A percentile compares a stretch with the other conserved stretches of the same genome.
Evolutionary conservation across 2,888 invertebrate genomes (phyloP).

Genomic region (Diabrotica balteata): DNA sequence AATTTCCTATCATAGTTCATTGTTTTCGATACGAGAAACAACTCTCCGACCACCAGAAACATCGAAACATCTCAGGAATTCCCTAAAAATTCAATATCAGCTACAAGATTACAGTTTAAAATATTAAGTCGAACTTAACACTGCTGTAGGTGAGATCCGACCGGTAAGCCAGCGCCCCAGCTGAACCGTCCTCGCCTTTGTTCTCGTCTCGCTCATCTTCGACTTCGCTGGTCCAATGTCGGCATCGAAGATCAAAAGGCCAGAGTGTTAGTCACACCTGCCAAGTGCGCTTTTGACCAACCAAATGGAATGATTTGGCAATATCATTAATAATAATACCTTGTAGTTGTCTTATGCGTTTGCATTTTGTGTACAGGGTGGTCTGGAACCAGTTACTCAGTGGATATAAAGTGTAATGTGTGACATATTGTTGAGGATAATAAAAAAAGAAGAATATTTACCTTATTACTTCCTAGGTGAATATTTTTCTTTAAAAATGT

Average conservation of each 20-base stretch:
- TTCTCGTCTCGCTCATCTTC: conserved; percentile 7
- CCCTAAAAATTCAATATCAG: conserved; percentile 54
- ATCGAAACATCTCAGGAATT: conserved; percentile 43
- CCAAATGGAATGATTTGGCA: conserved; percentile 59
- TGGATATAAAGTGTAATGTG: neutral
- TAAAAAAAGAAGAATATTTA: neutral
- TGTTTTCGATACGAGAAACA: conserved; percentile 1
- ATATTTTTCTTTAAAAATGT: too few species aligned
- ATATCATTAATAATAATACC: conserved; percentile 57
- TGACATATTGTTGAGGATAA: conserved; percentile 4
- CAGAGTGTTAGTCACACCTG: conserved; percentile 61
- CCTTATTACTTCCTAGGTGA: neutral
- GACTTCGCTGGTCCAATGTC: conserved; percentile 52
- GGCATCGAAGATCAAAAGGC: conserved; percentile 56
- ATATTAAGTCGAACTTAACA: conserved; percentile 56
- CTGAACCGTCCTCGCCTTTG: conserved; percentile 3
- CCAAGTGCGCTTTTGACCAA: conserved; percentile 53
- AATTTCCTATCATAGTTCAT: conserved; percentile 1
- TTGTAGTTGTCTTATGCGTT: conserved; percentile 49
- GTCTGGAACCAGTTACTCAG: conserved; percentile 23
- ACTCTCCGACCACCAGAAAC: neutral
- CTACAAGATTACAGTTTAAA: conserved; percentile 57
- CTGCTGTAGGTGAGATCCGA: conserved; percentile 58
- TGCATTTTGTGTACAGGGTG: conserved; percentile 41
- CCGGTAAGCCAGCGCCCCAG: conserved; percentile 44